Base-by-base conservation (phyloP, 2,797 vertebrate genomes). In the Microcaecilia unicolor region DNA sequence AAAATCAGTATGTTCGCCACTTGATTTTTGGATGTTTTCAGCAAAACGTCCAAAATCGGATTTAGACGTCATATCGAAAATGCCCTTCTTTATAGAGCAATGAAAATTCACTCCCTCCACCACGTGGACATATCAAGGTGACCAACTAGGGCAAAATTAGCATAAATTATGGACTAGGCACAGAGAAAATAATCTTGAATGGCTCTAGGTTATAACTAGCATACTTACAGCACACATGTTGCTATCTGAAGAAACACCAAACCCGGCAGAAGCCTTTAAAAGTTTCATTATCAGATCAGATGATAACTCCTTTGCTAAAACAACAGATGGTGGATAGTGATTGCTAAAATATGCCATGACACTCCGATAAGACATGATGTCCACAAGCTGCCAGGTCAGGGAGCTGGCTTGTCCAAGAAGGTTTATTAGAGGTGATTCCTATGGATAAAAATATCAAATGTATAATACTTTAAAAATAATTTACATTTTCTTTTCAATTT, bases 361-460 rank as follows among this genome's bases (percentile, higher is more conserved):
- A 33, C 88, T 87, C 47, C 92, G 83, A 24, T 95, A 99, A 1
- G 95, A 91, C 2, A 84, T 67, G 25, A 82, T 67, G 62, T 91
- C 89, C 66, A 99, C 80, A 3, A 91, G 81, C 34, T 98, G 83
- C 93, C 95, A 99, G 2, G 95, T 91, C 28, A 98, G 78, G 17
- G 88, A 89, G 39, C 79, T 83, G 33, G 87, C 90, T 61, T 97
- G 94, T 36, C 89, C 88, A 37, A 99, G 78, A 4, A 99, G 87
- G 55, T 65, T 87, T 37, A 92, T 70, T 12, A 97, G 71, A 21
- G 93, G 85, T 0, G 90, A 91, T 16, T 95, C 91, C 96, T 99
- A 63, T 19, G 31, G 23, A 32, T n/a, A 30, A 21, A 10, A 39
- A 21, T 23, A 44, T 4, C 1, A 5, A 10, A 34, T 4, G n/a